Percentiles rank a stretch among this genome's conserved stretches.
Conservation (phyloP, 2,113 vertebrate genomes). For the Pholis gunnellus region DNA sequence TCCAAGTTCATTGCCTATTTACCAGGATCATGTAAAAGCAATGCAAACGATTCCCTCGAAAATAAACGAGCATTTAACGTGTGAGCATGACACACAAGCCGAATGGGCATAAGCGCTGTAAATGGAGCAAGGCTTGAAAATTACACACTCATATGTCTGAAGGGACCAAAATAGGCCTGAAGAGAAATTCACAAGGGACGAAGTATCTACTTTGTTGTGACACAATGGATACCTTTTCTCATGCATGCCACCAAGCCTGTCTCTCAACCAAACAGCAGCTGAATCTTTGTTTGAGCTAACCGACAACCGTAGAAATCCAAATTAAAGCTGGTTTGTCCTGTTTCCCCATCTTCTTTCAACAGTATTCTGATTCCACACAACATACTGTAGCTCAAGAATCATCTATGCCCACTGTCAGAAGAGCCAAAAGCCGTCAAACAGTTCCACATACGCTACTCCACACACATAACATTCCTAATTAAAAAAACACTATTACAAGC, state of each 20-base stretch:
- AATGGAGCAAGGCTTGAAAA: constrained; percentile 59
- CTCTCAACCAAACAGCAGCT: constrained; percentile 62
- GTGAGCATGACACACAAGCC: constrained; percentile 64
- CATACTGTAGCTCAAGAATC: constrained; percentile 33
- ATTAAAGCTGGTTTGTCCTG: constrained; percentile 62
- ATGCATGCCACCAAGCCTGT: constrained; percentile 47
- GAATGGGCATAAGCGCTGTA: constrained; percentile 44
- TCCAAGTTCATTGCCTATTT: constrained; percentile 26
- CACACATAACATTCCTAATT: background rate
- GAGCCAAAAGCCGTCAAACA: constrained; percentile 25
- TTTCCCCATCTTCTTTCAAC: constrained; percentile 38
- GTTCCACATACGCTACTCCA: background rate
- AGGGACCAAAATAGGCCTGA: constrained; percentile 52
- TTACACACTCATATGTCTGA: constrained; percentile 65
- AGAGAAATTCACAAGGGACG: constrained; percentile 46
- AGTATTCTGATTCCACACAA: constrained; percentile 48
- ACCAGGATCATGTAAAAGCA: constrained; percentile 64
- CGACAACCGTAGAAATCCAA: constrained; percentile 64
- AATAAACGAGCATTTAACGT: constrained; percentile 55
- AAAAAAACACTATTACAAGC: background rate
- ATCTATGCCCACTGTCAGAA: constrained; percentile 21
- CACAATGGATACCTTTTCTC: constrained; percentile 66
- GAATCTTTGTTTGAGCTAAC: constrained; percentile 56
- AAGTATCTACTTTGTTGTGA: constrained; percentile 57
- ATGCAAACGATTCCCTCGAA: constrained; percentile 31